A percentile compares a stretch with the other conserved stretches of the same genome.
Evolutionary conservation across 64 coral and sea anemone species (phyloP).

Genomic region (Stichodactyla helianthus): DNA sequence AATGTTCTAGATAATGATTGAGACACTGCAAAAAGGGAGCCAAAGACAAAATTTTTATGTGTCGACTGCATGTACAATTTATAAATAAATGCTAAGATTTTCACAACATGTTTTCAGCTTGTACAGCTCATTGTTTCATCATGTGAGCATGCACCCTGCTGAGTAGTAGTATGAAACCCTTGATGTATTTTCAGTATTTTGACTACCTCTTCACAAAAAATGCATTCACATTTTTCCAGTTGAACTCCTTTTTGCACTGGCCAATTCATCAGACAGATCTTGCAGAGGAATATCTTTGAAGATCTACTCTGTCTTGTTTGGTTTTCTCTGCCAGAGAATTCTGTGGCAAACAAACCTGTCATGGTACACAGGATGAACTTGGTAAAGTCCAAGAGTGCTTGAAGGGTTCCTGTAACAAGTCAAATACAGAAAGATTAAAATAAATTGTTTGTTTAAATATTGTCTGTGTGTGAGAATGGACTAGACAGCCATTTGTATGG

Average conservation of each 20-base stretch:
- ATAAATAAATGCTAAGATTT: too few species aligned
- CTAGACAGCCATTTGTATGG: too few species aligned
- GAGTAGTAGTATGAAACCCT: too few species aligned
- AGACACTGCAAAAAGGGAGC: slow-evolving; percentile 17
- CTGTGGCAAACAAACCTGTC: neutral
- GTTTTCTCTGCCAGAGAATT: neutral
- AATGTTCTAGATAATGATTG: slow-evolving; percentile 25
- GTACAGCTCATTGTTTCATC: too few species aligned
- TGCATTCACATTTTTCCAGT: slow-evolving; percentile 57
- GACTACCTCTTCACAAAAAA: slow-evolving; percentile 82
- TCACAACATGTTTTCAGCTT: too few species aligned
- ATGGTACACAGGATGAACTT: neutral
- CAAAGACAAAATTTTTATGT: neutral
- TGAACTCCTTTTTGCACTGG: slow-evolving; percentile 55
- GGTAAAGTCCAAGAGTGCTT: neutral
- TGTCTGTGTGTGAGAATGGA: too few species aligned
- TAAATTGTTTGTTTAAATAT: neutral
- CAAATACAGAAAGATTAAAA: neutral
- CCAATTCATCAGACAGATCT: slow-evolving; percentile 72
- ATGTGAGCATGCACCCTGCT: too few species aligned
- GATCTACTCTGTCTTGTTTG: neutral
- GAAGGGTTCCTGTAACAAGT: neutral
- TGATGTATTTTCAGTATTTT: neutral
- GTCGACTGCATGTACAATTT: too few species aligned
- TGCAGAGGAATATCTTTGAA: slow-evolving; percentile 55